Percentiles rank a stretch among this genome's conserved stretches.
Evolutionary conservation across 2,113 vertebrate species (phyloP).

Genomic region (Petaurus breviceps): DNA sequence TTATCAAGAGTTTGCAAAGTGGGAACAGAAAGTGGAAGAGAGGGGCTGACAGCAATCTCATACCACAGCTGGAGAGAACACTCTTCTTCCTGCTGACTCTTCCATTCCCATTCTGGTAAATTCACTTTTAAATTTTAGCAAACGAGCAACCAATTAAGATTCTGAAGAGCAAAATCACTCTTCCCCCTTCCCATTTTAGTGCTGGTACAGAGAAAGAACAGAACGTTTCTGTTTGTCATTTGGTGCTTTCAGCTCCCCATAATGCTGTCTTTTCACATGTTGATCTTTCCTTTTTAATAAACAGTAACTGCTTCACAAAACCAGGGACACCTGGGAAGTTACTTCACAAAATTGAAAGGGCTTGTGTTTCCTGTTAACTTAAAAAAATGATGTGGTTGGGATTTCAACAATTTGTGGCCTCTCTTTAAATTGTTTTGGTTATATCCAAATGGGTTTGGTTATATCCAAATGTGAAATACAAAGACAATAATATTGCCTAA

Average conservation of each 20-base stretch:
- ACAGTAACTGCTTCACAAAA: slow-evolving; percentile 77
- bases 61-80: neutral
- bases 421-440: slow-evolving; percentile 79
- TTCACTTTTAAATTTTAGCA: slow-evolving; percentile 17
- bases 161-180: neutral
- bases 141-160: neutral
- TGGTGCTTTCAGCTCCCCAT: slow-evolving; percentile 61
- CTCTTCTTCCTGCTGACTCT: neutral
- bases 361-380: slow-evolving; percentile 79
- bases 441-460: slow-evolving; percentile 71
- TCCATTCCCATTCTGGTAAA: neutral
- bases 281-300: slow-evolving; percentile 63
- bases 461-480: slow-evolving; percentile 75
- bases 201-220: slow-evolving; percentile 45
- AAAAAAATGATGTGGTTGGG: slow-evolving; percentile 71
- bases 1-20: neutral
- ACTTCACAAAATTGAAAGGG: slow-evolving; percentile 64
- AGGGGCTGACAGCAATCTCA: neutral
- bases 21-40: neutral
- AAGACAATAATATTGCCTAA: slow-evolving; percentile 75
- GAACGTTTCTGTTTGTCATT: slow-evolving; percentile 65
- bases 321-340: slow-evolving; percentile 79
- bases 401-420: slow-evolving; percentile 79
- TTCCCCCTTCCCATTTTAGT: neutral
- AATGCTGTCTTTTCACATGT: slow-evolving; percentile 68